Conservation (phyloP, 2,888 invertebrate genomes). For the Agonum fuliginosum region DNA sequence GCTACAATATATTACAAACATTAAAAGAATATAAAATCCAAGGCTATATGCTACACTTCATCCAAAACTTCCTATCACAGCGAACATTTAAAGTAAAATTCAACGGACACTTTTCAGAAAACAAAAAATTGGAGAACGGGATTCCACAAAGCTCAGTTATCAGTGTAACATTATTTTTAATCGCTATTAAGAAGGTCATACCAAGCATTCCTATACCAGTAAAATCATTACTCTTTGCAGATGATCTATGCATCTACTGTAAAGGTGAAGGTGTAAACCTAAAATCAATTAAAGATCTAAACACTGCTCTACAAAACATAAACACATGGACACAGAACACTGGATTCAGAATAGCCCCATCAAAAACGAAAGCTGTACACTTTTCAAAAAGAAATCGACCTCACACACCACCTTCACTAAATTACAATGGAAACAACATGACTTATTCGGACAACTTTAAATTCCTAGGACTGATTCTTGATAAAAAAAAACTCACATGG, state of each 20-base stretch:
- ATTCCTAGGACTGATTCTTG: conserved; percentile 13
- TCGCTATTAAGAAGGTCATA: not conserved
- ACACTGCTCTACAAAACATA: not conserved
- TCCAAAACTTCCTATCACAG: not conserved
- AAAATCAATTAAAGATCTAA: not conserved
- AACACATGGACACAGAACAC: not conserved
- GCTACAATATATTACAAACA: not conserved
- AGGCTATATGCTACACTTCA: not conserved
- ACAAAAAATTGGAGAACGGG: not conserved
- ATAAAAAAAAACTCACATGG: not conserved
- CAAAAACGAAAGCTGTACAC: conserved; percentile 10
- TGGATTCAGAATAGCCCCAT: not conserved
- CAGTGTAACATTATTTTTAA: conserved; percentile 6
- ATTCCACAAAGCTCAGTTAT: conserved; percentile 11
- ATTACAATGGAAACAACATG: not conserved
- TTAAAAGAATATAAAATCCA: conserved; percentile 4
- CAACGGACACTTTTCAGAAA: not conserved
- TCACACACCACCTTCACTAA: not conserved
- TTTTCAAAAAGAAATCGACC: not conserved
- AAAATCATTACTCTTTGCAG: not conserved
- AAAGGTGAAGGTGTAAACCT: not conserved
- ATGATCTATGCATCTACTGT: conserved; percentile 4
- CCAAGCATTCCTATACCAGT: not conserved
- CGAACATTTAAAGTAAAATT: not conserved
- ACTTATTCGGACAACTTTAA: not conserved